phyloP scores from a whole-genome alignment of 2,797 vertebrate species.

The Paramormyrops hopkinsi region DNA sequence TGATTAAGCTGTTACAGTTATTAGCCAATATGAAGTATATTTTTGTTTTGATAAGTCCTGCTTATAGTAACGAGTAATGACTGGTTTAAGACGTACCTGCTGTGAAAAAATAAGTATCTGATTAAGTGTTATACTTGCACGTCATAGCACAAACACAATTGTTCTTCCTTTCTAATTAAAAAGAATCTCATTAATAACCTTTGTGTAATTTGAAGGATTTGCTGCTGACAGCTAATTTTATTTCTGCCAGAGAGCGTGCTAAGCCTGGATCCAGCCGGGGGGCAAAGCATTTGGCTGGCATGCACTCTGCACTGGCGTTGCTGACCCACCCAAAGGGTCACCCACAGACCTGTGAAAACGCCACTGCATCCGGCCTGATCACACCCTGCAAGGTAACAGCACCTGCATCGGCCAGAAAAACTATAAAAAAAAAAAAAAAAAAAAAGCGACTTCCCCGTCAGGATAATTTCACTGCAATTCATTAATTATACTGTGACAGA shows the following conservation, averaged over 20 bases:
- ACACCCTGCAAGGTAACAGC: not conserved
- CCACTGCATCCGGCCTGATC: not conserved
- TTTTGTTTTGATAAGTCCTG: not conserved
- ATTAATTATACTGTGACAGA: not conserved
- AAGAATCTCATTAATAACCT: not conserved
- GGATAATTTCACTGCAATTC: not conserved
- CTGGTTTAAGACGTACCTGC: not conserved
- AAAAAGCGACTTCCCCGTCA: not conserved
- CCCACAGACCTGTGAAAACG: not conserved
- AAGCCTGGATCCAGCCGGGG: not conserved
- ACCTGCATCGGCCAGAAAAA: not conserved
- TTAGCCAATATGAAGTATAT: not conserved
- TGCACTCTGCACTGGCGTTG: not conserved
- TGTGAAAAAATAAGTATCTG: not conserved
- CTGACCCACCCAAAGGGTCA: not conserved
- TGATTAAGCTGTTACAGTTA: not conserved
- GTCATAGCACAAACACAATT: not conserved
- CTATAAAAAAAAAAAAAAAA: too few species aligned
- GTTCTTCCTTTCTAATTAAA: not conserved
- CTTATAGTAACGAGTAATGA: not conserved
- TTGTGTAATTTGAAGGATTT: not conserved
- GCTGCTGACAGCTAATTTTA: not conserved
- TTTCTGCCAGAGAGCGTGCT: not conserved
- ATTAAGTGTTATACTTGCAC: not conserved
- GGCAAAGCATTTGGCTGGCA: not conserved